These are phyloP conservation scores for Heliornis fulica DNA, from an alignment of 2,113 vertebrate species.

Conservation along the genomic window DNA sequence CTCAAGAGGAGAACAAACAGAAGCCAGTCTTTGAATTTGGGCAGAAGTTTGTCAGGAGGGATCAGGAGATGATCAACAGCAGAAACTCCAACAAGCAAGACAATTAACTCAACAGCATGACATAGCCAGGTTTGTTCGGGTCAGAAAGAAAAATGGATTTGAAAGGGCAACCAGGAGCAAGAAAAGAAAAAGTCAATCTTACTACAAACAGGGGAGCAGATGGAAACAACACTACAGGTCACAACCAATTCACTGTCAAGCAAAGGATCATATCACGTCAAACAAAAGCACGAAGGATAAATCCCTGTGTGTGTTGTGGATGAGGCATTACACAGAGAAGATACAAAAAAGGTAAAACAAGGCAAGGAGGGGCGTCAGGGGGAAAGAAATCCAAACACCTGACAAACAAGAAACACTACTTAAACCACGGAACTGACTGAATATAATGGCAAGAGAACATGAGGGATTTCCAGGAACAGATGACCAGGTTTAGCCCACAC, in stretches of 20 bases:
- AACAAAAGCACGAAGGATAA: conserved; percentile 4
- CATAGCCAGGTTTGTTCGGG: background rate
- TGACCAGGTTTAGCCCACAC: background rate
- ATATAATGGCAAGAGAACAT: background rate
- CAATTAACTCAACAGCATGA: conserved; percentile 7
- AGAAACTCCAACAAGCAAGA: conserved; percentile 20
- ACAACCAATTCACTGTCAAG: background rate
- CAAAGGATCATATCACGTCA: background rate
- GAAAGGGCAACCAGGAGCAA: background rate
- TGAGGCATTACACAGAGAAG: background rate
- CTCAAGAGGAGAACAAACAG: conserved; percentile 16
- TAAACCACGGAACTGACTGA: background rate
- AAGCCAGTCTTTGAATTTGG: conserved; percentile 12
- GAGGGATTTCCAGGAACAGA: background rate
- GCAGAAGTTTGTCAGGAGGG: conserved; percentile 7
- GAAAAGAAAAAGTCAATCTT: background rate
- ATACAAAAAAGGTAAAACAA: background rate
- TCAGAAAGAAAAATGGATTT: background rate
- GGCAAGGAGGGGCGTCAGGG: background rate
- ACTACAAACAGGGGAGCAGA: background rate
- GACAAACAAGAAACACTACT: background rate
- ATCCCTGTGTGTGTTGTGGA: background rate
- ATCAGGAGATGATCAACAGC: conserved; percentile 10
- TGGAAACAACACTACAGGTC: background rate
- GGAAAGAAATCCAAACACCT: background rate